phyloP scores from a whole-genome alignment of 1,140 invertebrate species.

The Calliopsis andreniformis region DNA sequence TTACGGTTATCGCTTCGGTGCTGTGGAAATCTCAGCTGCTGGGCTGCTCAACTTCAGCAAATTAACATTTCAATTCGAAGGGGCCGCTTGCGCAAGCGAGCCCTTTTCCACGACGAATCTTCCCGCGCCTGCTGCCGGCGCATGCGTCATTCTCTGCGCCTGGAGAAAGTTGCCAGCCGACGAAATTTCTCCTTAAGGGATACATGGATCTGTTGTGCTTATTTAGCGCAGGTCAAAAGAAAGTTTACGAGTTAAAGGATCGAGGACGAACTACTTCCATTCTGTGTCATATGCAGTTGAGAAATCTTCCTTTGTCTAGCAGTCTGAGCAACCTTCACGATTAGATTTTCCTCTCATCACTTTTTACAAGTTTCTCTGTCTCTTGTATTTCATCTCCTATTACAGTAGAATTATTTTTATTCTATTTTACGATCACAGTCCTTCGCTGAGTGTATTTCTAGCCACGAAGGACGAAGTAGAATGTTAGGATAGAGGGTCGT shows the following conservation, averaged over 20 bases:
- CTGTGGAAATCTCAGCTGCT: neutral
- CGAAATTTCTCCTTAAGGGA: neutral
- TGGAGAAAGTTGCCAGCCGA: neutral
- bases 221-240: neutral
- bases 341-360: too few species aligned
- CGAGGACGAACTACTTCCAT: too few species aligned
- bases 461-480: too few species aligned
- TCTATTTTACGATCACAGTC: too few species aligned
- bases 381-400: too few species aligned
- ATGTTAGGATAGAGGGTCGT: neutral
- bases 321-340: too few species aligned
- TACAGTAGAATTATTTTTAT: too few species aligned
- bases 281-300: too few species aligned
- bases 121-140: neutral
- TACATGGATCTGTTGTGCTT: neutral
- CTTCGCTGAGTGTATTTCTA: too few species aligned
- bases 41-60: neutral
- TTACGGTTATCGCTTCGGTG: slow-evolving; percentile 6
- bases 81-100: neutral
- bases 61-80: slow-evolving; percentile 15
- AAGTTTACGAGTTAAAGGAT: too few species aligned
- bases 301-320: too few species aligned
- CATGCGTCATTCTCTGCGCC: neutral
- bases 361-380: too few species aligned
- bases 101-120: neutral